Conservation (phyloP, 2,888 invertebrate genomes). For the Notocelia uddmanniana region DNA sequence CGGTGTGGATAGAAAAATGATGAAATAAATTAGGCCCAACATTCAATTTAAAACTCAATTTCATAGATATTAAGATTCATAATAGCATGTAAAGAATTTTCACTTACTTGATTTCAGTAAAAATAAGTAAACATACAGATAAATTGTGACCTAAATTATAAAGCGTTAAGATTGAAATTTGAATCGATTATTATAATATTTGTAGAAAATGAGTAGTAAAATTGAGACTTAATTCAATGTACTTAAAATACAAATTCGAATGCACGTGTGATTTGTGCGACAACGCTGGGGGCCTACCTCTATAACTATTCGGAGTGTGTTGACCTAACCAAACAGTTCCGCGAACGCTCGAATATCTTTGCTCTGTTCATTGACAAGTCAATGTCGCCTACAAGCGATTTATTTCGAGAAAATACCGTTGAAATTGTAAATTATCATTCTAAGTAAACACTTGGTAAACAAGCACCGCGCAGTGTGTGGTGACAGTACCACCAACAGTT, state of each 20-base stretch:
- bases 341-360: slow-evolving; percentile 67
- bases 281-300: slow-evolving; percentile 48
- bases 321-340: slow-evolving; percentile 72
- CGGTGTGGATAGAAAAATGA: background rate
- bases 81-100: background rate
- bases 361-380: slow-evolving; percentile 69
- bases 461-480: background rate
- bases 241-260: slow-evolving; percentile 7
- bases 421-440: background rate
- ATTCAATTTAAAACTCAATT: background rate
- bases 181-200: background rate
- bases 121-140: background rate
- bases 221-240: background rate
- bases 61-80: background rate
- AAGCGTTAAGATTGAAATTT: background rate
- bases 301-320: slow-evolving; percentile 52
- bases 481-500: too few species aligned
- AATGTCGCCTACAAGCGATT: slow-evolving; percentile 23
- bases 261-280: slow-evolving; percentile 15
- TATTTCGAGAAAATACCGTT: background rate
- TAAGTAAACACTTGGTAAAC: background rate
- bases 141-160: background rate
- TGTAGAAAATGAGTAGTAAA: background rate
- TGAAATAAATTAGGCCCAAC: background rate
- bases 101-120: background rate